Percentiles rank a stretch among this genome's conserved stretches.
Conservation (phyloP, 2,888 invertebrate species). For the Aphidius colemani region DNA sequence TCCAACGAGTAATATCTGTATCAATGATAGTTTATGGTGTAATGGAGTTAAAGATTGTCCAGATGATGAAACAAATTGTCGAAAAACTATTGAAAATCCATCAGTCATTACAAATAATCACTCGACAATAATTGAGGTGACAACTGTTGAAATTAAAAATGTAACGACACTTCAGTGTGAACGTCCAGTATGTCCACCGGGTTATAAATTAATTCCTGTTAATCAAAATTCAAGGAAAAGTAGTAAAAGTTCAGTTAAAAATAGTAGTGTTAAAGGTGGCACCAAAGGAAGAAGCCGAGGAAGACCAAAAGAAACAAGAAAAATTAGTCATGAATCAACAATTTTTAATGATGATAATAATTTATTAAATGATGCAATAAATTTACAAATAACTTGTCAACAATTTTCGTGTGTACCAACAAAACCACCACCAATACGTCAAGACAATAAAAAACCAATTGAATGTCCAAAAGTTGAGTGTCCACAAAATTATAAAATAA, state of each 20-base stretch:
- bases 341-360: constrained; percentile 1
- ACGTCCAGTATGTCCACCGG: constrained; percentile 61
- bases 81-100: constrained; percentile 18
- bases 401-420: constrained; percentile 65
- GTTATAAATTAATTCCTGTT: constrained; percentile 60
- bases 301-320: constrained; percentile 18
- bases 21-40: constrained; percentile 76
- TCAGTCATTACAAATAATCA: constrained; percentile 30
- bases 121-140: constrained; percentile 24
- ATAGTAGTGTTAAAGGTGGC: constrained; percentile 44
- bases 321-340: background rate
- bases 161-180: constrained; percentile 37
- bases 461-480: constrained; percentile 64
- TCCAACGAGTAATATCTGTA: constrained; percentile 75
- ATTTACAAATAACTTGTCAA: constrained; percentile 57
- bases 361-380: constrained; percentile 1
- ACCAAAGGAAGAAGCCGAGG: constrained; percentile 25
- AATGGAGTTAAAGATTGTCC: constrained; percentile 81
- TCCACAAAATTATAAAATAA: constrained; percentile 66
- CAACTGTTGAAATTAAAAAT: constrained; percentile 26
- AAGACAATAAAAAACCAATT: constrained; percentile 42
- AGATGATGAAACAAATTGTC: constrained; percentile 78
- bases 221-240: constrained; percentile 35
- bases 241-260: constrained; percentile 23
- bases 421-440: constrained; percentile 60